Base-by-base conservation (phyloP, 1,140 invertebrate species). In the Ruditapes philippinarum region DNA sequence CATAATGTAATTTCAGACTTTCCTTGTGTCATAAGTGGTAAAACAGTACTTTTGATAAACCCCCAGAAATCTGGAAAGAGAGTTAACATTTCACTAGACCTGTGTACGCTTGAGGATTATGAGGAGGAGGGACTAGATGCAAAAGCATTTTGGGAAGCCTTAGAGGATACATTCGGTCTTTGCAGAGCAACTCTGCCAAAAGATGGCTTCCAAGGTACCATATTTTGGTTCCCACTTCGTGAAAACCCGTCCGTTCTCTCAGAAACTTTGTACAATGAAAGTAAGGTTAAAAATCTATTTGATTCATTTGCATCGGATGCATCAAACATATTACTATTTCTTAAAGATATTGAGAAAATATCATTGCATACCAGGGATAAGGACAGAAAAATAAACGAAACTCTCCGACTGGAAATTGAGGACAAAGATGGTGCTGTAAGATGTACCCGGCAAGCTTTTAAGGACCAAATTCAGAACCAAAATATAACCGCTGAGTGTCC, bases 151-250 rank as follows among this genome's bases (percentile, higher is more conserved):
- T 80, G 28, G 31, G 49, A n/a, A 14, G 19, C 54, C 12, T n/a
- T 88, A 22, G 76, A 65, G 22, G 76, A 42, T 57, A 88, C 40
- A 40, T 91, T 81, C 82, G 88, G 54, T 36, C 78, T 88, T 2
- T 0, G 57, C 22, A 11, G 57, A 22, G 31, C 38, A 12, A 38
- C 49, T 62, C 42, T 65, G 17, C 19, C 19, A 57, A 7, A 9
- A 68, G 14, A n/a, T 40, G 36, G 36, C 12, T 89, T 83, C 83
- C 74, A 91, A 42, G 94, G 93, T 19, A 95, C 94, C 19, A 74
- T 95, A 38, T 94, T 95, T 42, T 81, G 94, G 57, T 92, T 95
- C 76, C 94, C 94, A 33, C 81, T 95, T 28, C 89, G 94, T 62
- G 92, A 90, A 25, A 62, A 68, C 25, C 11, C 19, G 28, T 91